Conservation (phyloP, 2,888 invertebrate genomes). For the Pristionchus maxplancki region DNA sequence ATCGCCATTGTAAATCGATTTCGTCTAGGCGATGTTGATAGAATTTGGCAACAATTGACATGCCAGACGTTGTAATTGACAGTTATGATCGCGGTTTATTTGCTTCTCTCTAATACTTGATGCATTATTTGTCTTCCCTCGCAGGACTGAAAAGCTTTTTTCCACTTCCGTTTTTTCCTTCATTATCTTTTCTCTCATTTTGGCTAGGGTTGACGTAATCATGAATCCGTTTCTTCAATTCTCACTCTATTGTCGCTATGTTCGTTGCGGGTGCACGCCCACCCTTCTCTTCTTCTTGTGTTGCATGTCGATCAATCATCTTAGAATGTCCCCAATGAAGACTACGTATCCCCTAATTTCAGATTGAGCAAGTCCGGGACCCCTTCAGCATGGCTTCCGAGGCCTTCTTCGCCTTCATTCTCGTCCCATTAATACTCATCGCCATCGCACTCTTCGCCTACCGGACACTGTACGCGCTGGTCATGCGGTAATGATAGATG, state of each 20-base stretch:
- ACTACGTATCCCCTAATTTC: not conserved
- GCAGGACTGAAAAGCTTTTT: too few relatives aligned
- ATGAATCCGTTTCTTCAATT: not conserved
- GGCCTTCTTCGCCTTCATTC: slow-evolving; percentile 40
- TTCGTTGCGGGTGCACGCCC: not conserved
- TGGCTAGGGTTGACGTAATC: too few relatives aligned
- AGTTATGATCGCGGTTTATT: too few relatives aligned
- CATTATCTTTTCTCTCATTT: too few relatives aligned
- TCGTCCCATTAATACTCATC: slow-evolving; percentile 38
- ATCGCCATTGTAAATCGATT: too few relatives aligned
- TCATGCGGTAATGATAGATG: slow-evolving; percentile 14
- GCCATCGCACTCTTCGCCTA: slow-evolving; percentile 29
- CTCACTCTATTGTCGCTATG: too few relatives aligned
- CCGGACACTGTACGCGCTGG: slow-evolving; percentile 35
- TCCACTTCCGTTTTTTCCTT: too few relatives aligned
- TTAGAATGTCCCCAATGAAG: not conserved
- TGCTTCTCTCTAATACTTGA: too few relatives aligned
- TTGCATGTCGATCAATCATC: not conserved
- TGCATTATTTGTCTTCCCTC: too few relatives aligned
- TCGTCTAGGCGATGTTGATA: too few relatives aligned
- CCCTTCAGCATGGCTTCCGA: not conserved
- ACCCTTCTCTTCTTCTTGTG: not conserved
- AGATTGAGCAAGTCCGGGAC: not conserved
- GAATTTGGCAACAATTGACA: too few relatives aligned
- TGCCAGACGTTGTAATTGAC: too few relatives aligned